phyloP scores from a whole-genome alignment of 2,888 invertebrate genomes.

The Hydrotaea diabolus region DNA sequence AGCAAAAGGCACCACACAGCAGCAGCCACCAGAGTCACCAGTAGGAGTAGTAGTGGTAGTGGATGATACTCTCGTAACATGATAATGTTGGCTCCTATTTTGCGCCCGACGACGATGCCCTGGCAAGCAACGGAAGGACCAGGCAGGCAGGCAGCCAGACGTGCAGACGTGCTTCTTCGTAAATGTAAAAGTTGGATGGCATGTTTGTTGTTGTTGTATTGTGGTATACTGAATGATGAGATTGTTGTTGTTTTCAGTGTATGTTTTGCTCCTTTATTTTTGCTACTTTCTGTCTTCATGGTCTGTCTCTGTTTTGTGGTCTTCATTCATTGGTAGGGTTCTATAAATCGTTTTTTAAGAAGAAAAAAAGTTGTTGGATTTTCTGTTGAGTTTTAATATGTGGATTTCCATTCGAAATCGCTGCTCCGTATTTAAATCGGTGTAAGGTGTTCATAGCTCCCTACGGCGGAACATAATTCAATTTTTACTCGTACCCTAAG shows the following conservation, averaged over 20 bases:
- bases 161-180: background rate
- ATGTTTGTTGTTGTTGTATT: background rate
- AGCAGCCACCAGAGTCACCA: background rate
- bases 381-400: no score
- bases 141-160: background rate
- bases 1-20: background rate
- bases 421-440: no score
- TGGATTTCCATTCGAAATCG: no score
- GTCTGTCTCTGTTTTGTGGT: conserved; percentile 27
- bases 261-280: conserved; percentile 34
- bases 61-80: background rate
- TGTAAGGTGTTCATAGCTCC: no score
- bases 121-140: background rate
- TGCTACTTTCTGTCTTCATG: conserved; percentile 28
- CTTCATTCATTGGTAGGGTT: conserved; percentile 2
- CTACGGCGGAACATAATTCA: no score
- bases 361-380: no score
- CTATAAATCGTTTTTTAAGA: no score
- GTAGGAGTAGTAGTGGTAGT: background rate
- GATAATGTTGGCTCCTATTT: conserved; percentile 14
- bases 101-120: conserved; percentile 2
- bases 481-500: no score
- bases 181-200: background rate
- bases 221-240: no score
- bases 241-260: background rate